Base-by-base conservation (phyloP, 2,888 invertebrate genomes). In the Teleiodes luculella region DNA sequence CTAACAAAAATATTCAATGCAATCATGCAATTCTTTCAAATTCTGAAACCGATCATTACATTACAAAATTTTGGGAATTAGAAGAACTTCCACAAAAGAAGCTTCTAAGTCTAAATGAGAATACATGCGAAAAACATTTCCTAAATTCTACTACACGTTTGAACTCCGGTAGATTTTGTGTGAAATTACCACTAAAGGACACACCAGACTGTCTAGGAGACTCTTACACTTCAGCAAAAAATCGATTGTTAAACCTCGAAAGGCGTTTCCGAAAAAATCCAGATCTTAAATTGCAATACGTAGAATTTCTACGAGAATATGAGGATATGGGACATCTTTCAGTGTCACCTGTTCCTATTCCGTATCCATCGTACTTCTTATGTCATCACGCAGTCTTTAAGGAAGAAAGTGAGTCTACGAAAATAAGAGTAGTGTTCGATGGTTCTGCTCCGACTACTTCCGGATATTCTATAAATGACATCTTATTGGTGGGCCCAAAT, bases 371-470 rank as follows among this genome's bases (percentile, higher is more conserved):
- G 20, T 56, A 60, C 49, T 64, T 37, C 47, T 37, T 66, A 31
- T 56, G 57, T 8, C 64, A 63, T 53, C 64, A 63, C 33, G 55
- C 62, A 1, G 65, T 63, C 0, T 16, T 63, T 0, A 57, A 56
- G 10, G 35, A 54, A 13, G 37, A 57, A 1, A 66, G 65, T 18
- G 61, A 65, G 28, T 61, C 63, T 0, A 65, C 65, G 2, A 64
- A 64, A 28, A 31, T 67, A 0, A 53, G 68, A 1, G 64, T 65
- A 0, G 66, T 68, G 0, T 67, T 65, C 53, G 60, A 66, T 51
- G 61, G 56, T 2, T 63, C 61, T 0, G 65, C 59, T 0, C 54
- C 43, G 0, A 52, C 62, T 2, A 41, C 63, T 0, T 61, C 65
- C 6, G 64, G 66, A 8, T 28, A 47, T 10, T 57, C 64, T 0